phyloP scores from a whole-genome alignment of 2,888 invertebrate species.

The Liodrosophila aerea region DNA sequence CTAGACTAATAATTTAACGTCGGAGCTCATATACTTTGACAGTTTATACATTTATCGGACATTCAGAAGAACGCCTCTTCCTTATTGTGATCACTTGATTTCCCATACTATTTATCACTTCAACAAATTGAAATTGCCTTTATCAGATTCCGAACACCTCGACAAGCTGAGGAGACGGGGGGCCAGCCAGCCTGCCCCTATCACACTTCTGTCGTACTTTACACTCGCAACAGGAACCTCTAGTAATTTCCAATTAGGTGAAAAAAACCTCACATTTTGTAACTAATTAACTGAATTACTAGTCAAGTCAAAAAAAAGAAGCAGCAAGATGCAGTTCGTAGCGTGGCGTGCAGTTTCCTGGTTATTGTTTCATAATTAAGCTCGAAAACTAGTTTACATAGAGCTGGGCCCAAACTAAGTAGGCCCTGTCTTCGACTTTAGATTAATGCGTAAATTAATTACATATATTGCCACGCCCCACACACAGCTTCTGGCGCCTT shows the following conservation, averaged over 20 bases:
- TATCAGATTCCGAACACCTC: conserved; percentile 24
- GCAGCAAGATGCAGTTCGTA: conserved; percentile 3
- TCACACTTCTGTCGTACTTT: not conserved
- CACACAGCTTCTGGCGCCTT: no score
- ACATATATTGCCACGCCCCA: conserved; percentile 31
- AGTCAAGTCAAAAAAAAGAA: not conserved
- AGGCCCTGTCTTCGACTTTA: conserved; percentile 36
- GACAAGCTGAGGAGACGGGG: not conserved
- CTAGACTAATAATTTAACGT: not conserved
- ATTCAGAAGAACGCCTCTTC: conserved; percentile 12
- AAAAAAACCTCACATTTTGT: conserved; percentile 32
- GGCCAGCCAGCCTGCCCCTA: no score
- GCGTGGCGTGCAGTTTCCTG: conserved; percentile 52
- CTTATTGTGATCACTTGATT: conserved; percentile 15
- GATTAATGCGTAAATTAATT: conserved; percentile 59
- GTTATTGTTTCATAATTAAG: conserved; percentile 64
- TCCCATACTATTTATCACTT: conserved; percentile 11
- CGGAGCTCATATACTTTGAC: not conserved
- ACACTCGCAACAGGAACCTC: not conserved
- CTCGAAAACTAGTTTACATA: conserved; percentile 57
- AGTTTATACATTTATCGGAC: conserved; percentile 21
- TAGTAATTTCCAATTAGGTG: conserved; percentile 26
- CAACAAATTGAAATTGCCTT: conserved; percentile 10
- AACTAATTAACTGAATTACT: conserved; percentile 40
- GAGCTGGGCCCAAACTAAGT: conserved; percentile 10